Base-by-base conservation (phyloP, 2,888 invertebrate genomes). In the Mellilla xanthometata region DNA sequence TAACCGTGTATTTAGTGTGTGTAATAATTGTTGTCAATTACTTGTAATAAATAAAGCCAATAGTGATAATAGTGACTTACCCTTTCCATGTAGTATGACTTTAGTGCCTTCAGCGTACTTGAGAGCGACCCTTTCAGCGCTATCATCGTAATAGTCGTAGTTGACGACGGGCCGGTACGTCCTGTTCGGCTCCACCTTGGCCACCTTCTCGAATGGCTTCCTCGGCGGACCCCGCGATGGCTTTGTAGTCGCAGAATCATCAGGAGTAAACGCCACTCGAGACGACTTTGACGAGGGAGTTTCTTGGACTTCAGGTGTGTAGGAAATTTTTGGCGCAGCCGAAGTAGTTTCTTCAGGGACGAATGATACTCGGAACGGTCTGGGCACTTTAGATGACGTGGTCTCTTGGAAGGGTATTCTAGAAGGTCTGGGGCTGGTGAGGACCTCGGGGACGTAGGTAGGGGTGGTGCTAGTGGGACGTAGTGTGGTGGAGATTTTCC, bases 91-190 rank as follows among this genome's bases (percentile, higher is more conserved):
- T 13, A 92, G 68, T 31, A 90, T 77, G 13, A 92, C 92, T 71
- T 94, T 93, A 1, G 74, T 92, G 78, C 75, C 91, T 79, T 65
- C 91, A 0, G 61, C 66, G 47, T 86, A 86, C 31, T 85, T 87
- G 8, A 72, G 63, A 7, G 75, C 83, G 75, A 68, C 90, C 72
- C 64, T 94, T 70, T 69, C 92, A 45, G 92, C 91, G 11, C 91
- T 91, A 48, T 94, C 94, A 56, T 95, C 94, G 59, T 94, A 94
- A 58, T 93, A 93, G 60, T 95, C 94, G 61, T 94, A 94, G 63
- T 92, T 92, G 11, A 69, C 71, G 1, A 84, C 75, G 0, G 87
- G 86, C 34, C 60, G 71, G 56, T 69, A 74, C 0, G 71, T 74
- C 58, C 64, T 75, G 35, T 69, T 74, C 0, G 73, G 65, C 8